phyloP scores from a whole-genome alignment of 2,797 vertebrate genomes.

The Pipistrellus pipistrellus region DNA sequence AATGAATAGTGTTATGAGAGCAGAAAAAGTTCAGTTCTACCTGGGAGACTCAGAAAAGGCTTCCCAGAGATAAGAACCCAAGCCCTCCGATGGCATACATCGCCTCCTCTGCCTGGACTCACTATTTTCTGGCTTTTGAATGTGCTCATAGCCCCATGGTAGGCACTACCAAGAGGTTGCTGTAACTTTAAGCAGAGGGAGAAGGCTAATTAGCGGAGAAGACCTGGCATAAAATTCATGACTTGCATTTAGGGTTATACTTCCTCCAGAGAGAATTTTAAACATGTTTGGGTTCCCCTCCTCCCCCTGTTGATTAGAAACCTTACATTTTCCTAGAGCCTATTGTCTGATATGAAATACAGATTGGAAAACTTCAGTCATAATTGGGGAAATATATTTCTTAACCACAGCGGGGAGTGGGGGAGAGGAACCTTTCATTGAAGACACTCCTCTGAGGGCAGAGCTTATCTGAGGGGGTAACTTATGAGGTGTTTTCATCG shows the following conservation, averaged over 20 bases:
- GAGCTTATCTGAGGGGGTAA: background rate
- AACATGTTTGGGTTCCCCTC: background rate
- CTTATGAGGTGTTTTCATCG: background rate
- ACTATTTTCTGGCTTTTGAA: background rate
- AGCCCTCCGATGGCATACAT: background rate
- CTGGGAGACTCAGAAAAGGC: background rate
- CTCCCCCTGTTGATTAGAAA: slow-evolving; percentile 21
- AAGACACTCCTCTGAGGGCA: background rate
- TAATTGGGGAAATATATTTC: slow-evolving; percentile 61
- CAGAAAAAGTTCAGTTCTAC: background rate
- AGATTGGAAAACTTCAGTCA: slow-evolving; percentile 46
- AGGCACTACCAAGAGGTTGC: background rate
- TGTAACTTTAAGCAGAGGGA: slow-evolving; percentile 11
- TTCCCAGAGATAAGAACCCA: background rate
- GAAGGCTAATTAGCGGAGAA: background rate
- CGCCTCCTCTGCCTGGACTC: background rate
- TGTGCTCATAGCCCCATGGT: background rate
- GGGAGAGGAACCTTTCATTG: background rate
- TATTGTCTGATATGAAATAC: slow-evolving; percentile 60
- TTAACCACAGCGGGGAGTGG: background rate
- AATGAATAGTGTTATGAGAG: background rate
- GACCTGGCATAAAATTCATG: background rate
- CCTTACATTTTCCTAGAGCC: slow-evolving; percentile 50
- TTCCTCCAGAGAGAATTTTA: slow-evolving; percentile 56
- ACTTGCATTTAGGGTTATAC: slow-evolving; percentile 1